Percentiles rank a stretch among this genome's conserved stretches.
Evolutionary conservation across 2,888 invertebrate genomes (phyloP).

Genomic region (Laothoe populi): DNA sequence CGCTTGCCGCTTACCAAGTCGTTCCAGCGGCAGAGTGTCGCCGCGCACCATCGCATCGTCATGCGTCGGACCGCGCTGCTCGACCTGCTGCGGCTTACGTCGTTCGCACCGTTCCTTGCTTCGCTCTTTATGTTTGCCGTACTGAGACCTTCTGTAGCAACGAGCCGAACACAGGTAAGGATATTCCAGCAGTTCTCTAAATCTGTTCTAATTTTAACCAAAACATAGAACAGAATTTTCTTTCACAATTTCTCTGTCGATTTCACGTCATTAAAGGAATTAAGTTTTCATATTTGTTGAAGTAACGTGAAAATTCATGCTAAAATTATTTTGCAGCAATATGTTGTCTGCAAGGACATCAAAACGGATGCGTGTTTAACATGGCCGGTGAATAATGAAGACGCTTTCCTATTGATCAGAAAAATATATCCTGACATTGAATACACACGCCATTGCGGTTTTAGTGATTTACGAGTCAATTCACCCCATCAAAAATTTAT

Average conservation of each 20-base stretch:
- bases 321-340: slow-evolving; percentile 40
- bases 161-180: slow-evolving; percentile 7
- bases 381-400: slow-evolving; percentile 46
- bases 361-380: slow-evolving; percentile 50
- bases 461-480: slow-evolving; percentile 43
- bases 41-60: slow-evolving; percentile 64
- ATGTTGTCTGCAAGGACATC: slow-evolving; percentile 56
- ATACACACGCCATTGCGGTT: slow-evolving; percentile 49
- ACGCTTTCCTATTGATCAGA: slow-evolving; percentile 35
- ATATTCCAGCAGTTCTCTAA: background rate
- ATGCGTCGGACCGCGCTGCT: slow-evolving; percentile 61
- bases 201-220: background rate
- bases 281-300: background rate
- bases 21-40: slow-evolving; percentile 58
- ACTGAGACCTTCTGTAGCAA: background rate
- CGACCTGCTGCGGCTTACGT: slow-evolving; percentile 38
- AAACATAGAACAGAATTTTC: too few relatives aligned
- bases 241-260: too few relatives aligned
- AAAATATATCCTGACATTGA: slow-evolving; percentile 38
- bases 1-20: slow-evolving; percentile 52
- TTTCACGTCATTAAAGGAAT: background rate
- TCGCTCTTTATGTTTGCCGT: background rate
- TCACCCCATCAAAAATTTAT: slow-evolving; percentile 36
- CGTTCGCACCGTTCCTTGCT: background rate
- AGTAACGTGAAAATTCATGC: background rate